Conservation (phyloP, 2,113 vertebrate species). For the Corythoichthys intestinalis region DNA sequence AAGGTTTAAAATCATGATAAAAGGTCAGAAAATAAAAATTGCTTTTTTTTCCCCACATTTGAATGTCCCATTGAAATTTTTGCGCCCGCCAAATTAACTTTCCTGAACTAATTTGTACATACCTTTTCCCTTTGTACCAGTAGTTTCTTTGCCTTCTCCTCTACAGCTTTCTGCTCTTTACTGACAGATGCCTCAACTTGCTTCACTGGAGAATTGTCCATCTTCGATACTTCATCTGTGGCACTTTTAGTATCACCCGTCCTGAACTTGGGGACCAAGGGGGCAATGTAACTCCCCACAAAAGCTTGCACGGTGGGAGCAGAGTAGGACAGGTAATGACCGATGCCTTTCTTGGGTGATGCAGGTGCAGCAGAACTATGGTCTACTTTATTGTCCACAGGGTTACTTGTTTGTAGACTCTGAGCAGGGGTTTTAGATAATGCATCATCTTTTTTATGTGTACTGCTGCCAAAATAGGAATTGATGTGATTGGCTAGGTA, state of each 20-base stretch:
- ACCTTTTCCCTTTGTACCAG: slow-evolving; percentile 91
- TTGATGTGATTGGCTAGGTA: slow-evolving; percentile 88
- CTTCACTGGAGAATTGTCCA: slow-evolving; percentile 52
- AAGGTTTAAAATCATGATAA: no score
- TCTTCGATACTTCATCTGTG: slow-evolving; percentile 55
- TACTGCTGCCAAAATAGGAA: slow-evolving; percentile 78
- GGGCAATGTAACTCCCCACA: slow-evolving; percentile 88
- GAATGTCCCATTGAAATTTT: no score
- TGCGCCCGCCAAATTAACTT: no score
- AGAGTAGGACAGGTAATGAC: slow-evolving; percentile 84
- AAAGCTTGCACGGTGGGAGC: slow-evolving; percentile 88
- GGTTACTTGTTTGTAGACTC: slow-evolving; percentile 21
- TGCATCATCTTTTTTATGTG: slow-evolving; percentile 64
- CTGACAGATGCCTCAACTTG: slow-evolving; percentile 61
- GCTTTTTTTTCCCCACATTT: no score
- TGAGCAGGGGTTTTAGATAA: slow-evolving; percentile 15
- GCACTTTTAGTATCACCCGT: slow-evolving; percentile 70
- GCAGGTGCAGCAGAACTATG: slow-evolving; percentile 32
- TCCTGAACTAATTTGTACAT: slow-evolving; percentile 14
- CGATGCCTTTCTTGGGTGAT: slow-evolving; percentile 81
- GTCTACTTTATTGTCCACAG: slow-evolving; percentile 26
- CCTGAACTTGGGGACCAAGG: slow-evolving; percentile 84
- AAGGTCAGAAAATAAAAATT: no score
- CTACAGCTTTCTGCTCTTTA: slow-evolving; percentile 71
- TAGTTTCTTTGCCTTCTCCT: slow-evolving; percentile 82